Base-by-base conservation (phyloP, 2,888 invertebrate species). In the Ernsta delagoae region DNA sequence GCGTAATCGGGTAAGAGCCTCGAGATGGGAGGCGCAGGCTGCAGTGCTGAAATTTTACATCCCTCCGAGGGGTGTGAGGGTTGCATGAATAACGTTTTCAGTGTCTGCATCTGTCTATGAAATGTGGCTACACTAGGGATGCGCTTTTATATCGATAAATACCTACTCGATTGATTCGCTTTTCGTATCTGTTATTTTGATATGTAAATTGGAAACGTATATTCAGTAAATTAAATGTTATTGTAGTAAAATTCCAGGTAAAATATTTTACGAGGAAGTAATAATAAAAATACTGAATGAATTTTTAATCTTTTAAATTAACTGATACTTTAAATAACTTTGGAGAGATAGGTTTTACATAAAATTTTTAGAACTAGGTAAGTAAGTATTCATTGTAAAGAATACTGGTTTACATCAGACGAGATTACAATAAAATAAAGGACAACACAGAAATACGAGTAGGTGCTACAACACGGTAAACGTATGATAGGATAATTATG, bases 1-100 rank as follows among this genome's bases (percentile, higher is more conserved):
- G 66, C 66, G 60, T 66, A 66, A 66, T 66, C 66, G 66, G 66
- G 66, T 66, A 66, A 66, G 66, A 66, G 66, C 31, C 31, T 53
- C 34, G 53, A 59, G 63, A 31, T 53, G 59, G 66, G 53, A 57
- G 56, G 60, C 60, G 66, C 60, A 60, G 64, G 56, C 66, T 66
- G 66, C 66, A 66, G 31, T 36, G 34, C 60, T 66, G 54, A 66
- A 66, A 66, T 60, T 65, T 65, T 59, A 60, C 65, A 59, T 65
- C 66, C 50, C 66, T 60, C 53, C 4, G 16, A 65, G 45, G 59
- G 66, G 66, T 16, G 66, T 50, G 53, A 65, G 66, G 60, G 65
- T 53, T 60, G 65, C 65, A 59, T 66, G 66, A 60, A 66, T 60
- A 66, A 60, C 59, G 60, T 66, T 66, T 66, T 41, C 50, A 41